Base-by-base conservation (phyloP, 2,888 invertebrate genomes). In the Apamea sordens region DNA sequence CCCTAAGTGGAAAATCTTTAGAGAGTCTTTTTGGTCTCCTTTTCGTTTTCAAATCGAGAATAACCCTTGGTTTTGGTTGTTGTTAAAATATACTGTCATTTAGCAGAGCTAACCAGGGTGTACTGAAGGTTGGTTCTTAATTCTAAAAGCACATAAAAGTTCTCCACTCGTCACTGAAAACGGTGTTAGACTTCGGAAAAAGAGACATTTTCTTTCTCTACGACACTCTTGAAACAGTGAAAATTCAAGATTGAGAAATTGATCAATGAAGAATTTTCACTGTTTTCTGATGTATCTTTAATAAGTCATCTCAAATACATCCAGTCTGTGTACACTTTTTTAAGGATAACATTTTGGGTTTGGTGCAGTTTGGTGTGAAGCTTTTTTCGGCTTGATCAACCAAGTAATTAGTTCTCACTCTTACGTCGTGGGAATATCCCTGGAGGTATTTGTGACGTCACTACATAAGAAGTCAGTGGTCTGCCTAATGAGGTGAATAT, bases 401-500 rank as follows among this genome's bases (percentile, higher is more conserved):
- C 47, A 21, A 56, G 36, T 80, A 69, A 76, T 69, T 76, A 69
- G 68, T 76, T 82, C 61, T 47, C 36, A 41, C 56, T 76, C 36
- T 28, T 56, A 24, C 8, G 41, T 28, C 83, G 77, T 83, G 83
- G 36, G 80, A 80, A 80, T 69, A 80, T 71, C 61, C 21, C 56
- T 72, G n/a, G 61, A 69, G 63, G 28, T 56, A 68, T 79, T 32
- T 73, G 41, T 82, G 63, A 64, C 68, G 68, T 82, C 28, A 84
- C n/a, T 44, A 24, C 2, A n/a, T 50, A 24, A 53, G 68, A 72
- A 84, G 15, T 84, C 84, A 72, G 56, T 79, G 63, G 28, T 32
- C 7, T 8, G 53, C 56, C 28, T 84, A 69, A 84, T 84, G 84
- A 69, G 80, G 56, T 84, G 63, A 79, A 69, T 50, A 59, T 84